These are phyloP conservation scores for Synergus umbraculus DNA, from an alignment of 2,888 invertebrate species.

Conservation along the genomic window DNA sequence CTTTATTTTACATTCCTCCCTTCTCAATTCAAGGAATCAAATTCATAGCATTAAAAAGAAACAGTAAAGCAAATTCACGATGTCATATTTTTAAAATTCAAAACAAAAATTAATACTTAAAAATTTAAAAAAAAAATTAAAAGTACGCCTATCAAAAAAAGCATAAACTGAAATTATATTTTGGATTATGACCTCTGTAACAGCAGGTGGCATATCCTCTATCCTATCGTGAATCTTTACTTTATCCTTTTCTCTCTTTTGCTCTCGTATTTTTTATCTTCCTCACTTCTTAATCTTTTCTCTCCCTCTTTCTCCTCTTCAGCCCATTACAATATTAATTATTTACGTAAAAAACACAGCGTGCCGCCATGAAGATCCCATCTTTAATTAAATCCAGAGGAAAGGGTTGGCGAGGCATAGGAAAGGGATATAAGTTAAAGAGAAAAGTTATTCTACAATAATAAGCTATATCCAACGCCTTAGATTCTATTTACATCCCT, in stretches of 20 bases:
- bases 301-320: conserved; percentile 50
- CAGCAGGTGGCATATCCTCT: not conserved
- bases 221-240: not conserved
- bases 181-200: not conserved
- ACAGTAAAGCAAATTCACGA: no score
- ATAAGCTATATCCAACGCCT: not conserved
- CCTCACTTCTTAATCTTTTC: conserved; percentile 37
- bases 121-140: no score
- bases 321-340: conserved; percentile 71
- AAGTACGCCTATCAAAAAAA: no score
- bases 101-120: no score
- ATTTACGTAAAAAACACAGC: conserved; percentile 69
- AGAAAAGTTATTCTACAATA: conserved; percentile 13
- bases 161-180: not conserved
- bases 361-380: conserved; percentile 68
- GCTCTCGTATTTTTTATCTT: conserved; percentile 47
- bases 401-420: conserved; percentile 46
- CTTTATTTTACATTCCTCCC: conserved; percentile 40
- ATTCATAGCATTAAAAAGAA: conserved; percentile 36
- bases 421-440: conserved; percentile 13
- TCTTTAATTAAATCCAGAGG: conserved; percentile 72
- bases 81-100: no score
- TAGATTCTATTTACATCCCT: not conserved
- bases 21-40: conserved; percentile 23
- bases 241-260: conserved; percentile 33